These are phyloP conservation scores for Omphaloscelis lunosa DNA, from an alignment of 2,888 invertebrate species.

Conservation along the genomic window DNA sequence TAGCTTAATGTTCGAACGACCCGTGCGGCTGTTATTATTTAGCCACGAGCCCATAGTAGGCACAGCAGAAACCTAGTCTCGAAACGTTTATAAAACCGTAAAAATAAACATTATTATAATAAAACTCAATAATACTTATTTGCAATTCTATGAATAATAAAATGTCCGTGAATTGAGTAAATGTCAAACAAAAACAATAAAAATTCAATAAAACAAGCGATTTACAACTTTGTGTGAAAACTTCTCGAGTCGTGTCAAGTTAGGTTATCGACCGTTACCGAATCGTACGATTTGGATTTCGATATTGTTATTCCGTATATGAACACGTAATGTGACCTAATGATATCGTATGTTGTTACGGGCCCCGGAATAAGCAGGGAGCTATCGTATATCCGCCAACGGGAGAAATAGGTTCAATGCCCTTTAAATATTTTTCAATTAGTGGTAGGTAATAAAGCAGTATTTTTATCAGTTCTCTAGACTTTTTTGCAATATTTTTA, in stretches of 20 bases:
- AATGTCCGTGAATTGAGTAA: constrained; percentile 15
- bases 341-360: constrained; percentile 16
- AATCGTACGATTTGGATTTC: constrained; percentile 8
- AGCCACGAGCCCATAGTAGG: background rate
- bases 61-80: background rate
- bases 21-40: background rate
- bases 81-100: background rate
- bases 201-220: constrained; percentile 6
- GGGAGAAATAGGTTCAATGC: constrained; percentile 20
- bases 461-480: background rate
- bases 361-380: background rate
- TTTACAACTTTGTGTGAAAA: constrained; percentile 1
- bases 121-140: constrained; percentile 17
- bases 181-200: constrained; percentile 16
- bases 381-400: constrained; percentile 14
- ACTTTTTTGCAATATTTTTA: background rate
- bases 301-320: constrained; percentile 11
- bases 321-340: constrained; percentile 26
- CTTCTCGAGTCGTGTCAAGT: background rate
- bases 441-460: background rate
- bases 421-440: background rate
- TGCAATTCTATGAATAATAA: constrained; percentile 26
- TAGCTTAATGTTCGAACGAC: background rate
- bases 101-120: constrained; percentile 1
- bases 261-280: constrained; percentile 35